Conservation (phyloP, 2,797 vertebrate species). For the Gymnodraco acuticeps region DNA sequence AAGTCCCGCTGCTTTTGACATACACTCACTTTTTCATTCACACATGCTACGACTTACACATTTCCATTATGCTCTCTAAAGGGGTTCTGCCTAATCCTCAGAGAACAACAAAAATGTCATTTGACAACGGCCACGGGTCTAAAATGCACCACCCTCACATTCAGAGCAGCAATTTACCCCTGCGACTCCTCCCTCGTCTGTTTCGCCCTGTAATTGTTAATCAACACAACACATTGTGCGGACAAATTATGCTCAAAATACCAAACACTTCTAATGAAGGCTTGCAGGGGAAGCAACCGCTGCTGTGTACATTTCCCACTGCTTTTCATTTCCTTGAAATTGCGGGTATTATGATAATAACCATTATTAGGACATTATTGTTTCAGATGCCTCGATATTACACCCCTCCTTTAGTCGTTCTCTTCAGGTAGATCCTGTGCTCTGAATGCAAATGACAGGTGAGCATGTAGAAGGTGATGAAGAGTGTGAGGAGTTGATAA, state of each 20-base stretch:
- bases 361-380: conserved; percentile 74
- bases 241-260: conserved; percentile 65
- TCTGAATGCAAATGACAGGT: conserved; percentile 41
- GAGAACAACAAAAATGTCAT: conserved; percentile 79
- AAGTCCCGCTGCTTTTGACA: conserved; percentile 56
- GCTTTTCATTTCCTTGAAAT: conserved; percentile 80
- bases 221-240: conserved; percentile 73
- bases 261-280: conserved; percentile 69
- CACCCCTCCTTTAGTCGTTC: conserved; percentile 14
- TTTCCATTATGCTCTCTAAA: conserved; percentile 85
- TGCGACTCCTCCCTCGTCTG: conserved; percentile 54
- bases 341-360: conserved; percentile 78
- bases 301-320: conserved; percentile 60
- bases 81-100: conserved; percentile 83
- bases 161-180: conserved; percentile 62
- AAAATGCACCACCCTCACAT: conserved; percentile 60
- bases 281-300: conserved; percentile 50
- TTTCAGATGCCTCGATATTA: conserved; percentile 58
- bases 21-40: conserved; percentile 55
- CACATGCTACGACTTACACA: conserved; percentile 66
- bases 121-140: conserved; percentile 66
- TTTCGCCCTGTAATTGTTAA: conserved; percentile 78
- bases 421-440: conserved; percentile 23
- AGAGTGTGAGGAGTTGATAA: conserved; percentile 1
- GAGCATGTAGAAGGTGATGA: not conserved